phyloP scores from a whole-genome alignment of 2,113 vertebrate species.

The Rhinoderma darwinii region DNA sequence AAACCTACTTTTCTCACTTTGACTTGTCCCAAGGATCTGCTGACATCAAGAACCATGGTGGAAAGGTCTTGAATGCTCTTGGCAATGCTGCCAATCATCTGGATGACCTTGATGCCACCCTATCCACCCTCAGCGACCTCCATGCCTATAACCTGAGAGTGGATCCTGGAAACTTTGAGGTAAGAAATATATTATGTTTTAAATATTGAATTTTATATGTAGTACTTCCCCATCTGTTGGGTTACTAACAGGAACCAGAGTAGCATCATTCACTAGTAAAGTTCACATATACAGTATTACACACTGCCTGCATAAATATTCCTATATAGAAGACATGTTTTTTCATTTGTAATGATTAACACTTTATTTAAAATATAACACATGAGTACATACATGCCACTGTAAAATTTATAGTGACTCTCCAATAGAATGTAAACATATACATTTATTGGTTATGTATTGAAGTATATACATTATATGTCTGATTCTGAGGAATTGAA shows the following conservation, averaged over 20 bases:
- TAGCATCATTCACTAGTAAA: no score
- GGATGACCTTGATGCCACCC: no score
- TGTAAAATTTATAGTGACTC: no score
- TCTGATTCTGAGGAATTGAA: neutral
- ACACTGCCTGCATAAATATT: no score
- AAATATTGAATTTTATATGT: no score
- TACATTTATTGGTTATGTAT: neutral
- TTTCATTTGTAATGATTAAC: neutral
- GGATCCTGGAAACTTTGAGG: conserved; percentile 86
- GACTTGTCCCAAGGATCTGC: conserved; percentile 73
- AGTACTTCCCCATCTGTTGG: no score
- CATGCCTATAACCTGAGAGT: conserved; percentile 80
- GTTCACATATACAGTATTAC: no score
- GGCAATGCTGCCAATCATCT: conserved; percentile 45
- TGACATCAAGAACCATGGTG: conserved; percentile 72
- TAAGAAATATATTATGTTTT: conserved; percentile 67
- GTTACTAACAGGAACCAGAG: no score
- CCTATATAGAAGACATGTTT: neutral
- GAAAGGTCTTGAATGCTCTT: conserved; percentile 70
- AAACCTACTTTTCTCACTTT: conserved; percentile 89
- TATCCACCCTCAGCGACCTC: conserved; percentile 66
- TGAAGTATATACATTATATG: neutral
- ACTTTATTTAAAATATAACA: no score
- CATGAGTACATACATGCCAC: no score
- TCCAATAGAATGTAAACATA: no score